Base-by-base conservation (phyloP, 2,797 vertebrate genomes). In the Sciurus vulgaris region DNA sequence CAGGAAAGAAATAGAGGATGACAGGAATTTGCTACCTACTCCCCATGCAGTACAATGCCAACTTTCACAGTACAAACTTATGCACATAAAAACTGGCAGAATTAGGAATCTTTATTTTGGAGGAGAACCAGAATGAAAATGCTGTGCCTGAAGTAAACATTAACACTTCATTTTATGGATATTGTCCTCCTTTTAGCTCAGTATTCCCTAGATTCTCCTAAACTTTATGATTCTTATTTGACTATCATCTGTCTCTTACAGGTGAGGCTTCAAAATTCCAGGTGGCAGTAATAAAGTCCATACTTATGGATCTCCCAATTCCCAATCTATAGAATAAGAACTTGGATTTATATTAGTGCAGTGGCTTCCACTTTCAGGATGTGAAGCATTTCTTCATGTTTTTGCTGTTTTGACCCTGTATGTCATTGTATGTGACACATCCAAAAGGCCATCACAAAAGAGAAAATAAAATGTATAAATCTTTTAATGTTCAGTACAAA, bases 51-150 rank as follows among this genome's bases (percentile, higher is more conserved):
- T 72, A 24, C 18, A 74, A 56, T 26, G 70, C 56, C 70, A 95
- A 69, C 77, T 2, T 54, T 30, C 38, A 93, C 79, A 38, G 70
- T 30, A 72, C 20, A 94, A 77, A 88, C 9, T 54, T 70, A 41
- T 3, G 24, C 13, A n/a, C 59, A 49, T 77, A 28, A 95, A 84
- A 95, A 59, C 56, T 94, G 77, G 41, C 90, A 97, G 82, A 86
- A 87, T 67, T 49, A 65, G 33, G 17, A 63, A 81, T n/a, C n/a
- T 95, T 96, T 96, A 18, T 24, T 63, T 94, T 97, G 94, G 92
- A 97, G 69, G 63, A 90, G 30, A 96, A 96, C 26, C 77, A 93
- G 76, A 81, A 92, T 81, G 86, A 96, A 95, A 96, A 92, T 35
- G 22, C 35, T 26, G 8, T 74, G 44, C n/a, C 44, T 91, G 82